These are phyloP conservation scores for Lumbricus terrestris DNA, from an alignment of 2,888 invertebrate species.

Conservation along the genomic window DNA sequence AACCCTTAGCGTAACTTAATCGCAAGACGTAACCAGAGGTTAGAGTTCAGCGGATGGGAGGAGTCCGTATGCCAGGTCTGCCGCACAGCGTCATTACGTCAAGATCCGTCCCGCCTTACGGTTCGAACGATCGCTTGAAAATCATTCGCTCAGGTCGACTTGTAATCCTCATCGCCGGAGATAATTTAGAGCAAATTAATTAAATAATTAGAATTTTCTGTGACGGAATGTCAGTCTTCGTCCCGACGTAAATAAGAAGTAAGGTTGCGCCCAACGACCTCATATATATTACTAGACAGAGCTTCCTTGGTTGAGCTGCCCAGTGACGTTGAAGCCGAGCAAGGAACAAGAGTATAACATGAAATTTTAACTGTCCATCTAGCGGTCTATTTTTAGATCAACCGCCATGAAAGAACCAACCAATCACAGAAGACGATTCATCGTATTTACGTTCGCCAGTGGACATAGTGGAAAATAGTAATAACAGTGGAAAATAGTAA, in stretches of 20 bases:
- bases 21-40: background rate
- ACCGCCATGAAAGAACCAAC: too few species aligned
- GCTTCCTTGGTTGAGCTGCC: too few species aligned
- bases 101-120: background rate
- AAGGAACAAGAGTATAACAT: too few species aligned
- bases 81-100: background rate
- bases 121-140: background rate
- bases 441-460: too few species aligned
- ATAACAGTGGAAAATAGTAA: too few species aligned
- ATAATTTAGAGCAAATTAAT: background rate
- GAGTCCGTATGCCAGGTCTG: slow-evolving; percentile 3
- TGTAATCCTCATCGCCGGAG: background rate
- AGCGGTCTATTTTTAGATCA: too few species aligned
- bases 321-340: too few species aligned
- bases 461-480: too few species aligned
- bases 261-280: background rate
- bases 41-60: background rate
- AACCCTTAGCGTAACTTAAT: background rate
- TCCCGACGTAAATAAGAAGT: background rate
- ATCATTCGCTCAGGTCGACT: background rate
- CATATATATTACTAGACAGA: too few species aligned
- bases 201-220: background rate
- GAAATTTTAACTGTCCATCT: too few species aligned
- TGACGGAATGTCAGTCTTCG: background rate
- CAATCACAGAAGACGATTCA: too few species aligned